These are phyloP conservation scores for Pomphorhynchus laevis DNA, from an alignment of 1,140 invertebrate genomes.

Conservation along the genomic window DNA sequence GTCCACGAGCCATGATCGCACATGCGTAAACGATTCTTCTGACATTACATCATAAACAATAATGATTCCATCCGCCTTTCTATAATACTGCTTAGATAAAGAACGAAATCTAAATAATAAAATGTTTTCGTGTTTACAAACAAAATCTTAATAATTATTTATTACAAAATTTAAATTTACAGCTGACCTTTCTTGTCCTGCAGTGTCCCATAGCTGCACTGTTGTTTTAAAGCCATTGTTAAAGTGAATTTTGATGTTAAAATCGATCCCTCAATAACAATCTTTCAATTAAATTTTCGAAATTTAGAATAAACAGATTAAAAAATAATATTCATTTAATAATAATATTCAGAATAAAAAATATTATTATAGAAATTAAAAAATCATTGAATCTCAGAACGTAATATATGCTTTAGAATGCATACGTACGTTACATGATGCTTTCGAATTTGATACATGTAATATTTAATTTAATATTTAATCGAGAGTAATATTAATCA, in stretches of 20 bases:
- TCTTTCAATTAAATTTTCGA: slow-evolving; percentile 7
- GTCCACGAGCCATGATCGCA: slow-evolving; percentile 29
- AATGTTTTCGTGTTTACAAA: slow-evolving; percentile 1
- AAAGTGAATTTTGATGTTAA: slow-evolving; percentile 24
- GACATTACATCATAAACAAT: slow-evolving; percentile 32
- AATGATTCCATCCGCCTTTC: slow-evolving; percentile 31
- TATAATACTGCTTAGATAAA: slow-evolving; percentile 32
- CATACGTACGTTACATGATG: too few species aligned
- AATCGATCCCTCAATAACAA: slow-evolving; percentile 24
- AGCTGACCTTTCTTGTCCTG: slow-evolving; percentile 24
- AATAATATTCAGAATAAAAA: background rate
- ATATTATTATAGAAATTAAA: background rate
- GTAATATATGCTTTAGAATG: too few species aligned
- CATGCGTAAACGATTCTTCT: slow-evolving; percentile 27
- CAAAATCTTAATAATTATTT: background rate
- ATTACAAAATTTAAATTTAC: background rate
- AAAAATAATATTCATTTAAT: background rate
- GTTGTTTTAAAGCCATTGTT: slow-evolving; percentile 22
- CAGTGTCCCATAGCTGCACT: slow-evolving; percentile 28
- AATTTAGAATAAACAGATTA: background rate
- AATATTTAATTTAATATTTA: too few species aligned
- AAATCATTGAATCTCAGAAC: too few species aligned
- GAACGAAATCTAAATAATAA: slow-evolving; percentile 26
- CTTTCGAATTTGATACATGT: too few species aligned
- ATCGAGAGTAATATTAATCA: too few species aligned